A percentile compares a stretch with the other conserved stretches of the same genome.
These are phyloP conservation scores for Ips typographus DNA, from an alignment of 1,140 invertebrate genomes.

Conservation along the genomic window DNA sequence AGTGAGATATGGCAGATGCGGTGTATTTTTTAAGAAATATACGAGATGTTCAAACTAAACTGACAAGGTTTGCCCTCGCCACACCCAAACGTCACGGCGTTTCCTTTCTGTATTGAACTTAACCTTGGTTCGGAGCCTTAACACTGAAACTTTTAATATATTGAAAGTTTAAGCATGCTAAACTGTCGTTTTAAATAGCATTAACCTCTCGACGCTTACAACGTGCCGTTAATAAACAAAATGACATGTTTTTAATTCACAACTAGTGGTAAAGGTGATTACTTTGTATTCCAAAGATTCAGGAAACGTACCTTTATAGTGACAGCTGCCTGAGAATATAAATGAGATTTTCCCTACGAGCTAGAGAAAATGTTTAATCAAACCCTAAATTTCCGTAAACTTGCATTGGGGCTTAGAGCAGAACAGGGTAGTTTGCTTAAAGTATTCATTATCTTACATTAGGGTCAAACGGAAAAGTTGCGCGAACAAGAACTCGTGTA, in stretches of 20 bases:
- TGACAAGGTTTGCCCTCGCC: not conserved
- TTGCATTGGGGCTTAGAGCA: too few relatives aligned
- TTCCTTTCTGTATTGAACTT: not conserved
- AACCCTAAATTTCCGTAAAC: too few relatives aligned
- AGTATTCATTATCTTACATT: too few relatives aligned
- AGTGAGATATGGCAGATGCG: not conserved
- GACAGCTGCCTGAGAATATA: not conserved
- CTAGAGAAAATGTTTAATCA: too few relatives aligned
- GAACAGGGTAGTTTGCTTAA: too few relatives aligned
- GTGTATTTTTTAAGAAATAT: too few relatives aligned
- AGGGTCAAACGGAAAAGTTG: too few relatives aligned
- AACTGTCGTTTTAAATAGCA: slow-evolving; percentile 3
- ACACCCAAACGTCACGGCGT: not conserved
- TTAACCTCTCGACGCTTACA: not conserved
- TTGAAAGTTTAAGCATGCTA: slow-evolving; percentile 4
- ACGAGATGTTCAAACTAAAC: not conserved
- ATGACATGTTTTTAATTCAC: slow-evolving; percentile 1
- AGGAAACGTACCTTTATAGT: not conserved
- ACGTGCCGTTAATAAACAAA: not conserved
- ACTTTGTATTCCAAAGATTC: not conserved
- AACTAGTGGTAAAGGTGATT: not conserved
- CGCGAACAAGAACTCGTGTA: too few relatives aligned
- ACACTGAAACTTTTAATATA: slow-evolving; percentile 3
- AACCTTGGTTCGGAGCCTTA: not conserved
- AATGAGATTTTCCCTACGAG: not conserved